Conservation (phyloP, 2,113 vertebrate genomes). For the Grammatotria lemairii region DNA sequence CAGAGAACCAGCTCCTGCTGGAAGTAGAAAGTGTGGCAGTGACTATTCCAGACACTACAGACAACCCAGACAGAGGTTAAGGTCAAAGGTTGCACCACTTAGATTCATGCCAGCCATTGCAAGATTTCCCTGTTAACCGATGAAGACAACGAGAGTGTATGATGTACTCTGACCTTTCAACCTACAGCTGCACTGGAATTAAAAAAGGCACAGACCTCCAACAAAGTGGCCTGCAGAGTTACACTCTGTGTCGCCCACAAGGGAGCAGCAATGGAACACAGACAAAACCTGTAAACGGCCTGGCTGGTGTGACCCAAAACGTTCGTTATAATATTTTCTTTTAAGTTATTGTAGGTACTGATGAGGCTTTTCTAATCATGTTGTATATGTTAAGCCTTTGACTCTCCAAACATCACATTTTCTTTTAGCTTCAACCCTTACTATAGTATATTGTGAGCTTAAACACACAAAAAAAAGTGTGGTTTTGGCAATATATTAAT, state of each 20-base stretch:
- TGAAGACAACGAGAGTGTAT: background rate
- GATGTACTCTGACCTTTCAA: background rate
- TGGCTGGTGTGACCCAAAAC: background rate
- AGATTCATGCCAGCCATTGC: background rate
- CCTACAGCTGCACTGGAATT: background rate
- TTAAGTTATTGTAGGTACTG: accelerated
- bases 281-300: background rate
- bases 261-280: background rate
- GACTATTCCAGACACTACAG: background rate
- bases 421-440: background rate
- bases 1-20: background rate
- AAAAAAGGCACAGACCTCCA: background rate
- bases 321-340: background rate
- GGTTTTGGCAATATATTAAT: background rate
- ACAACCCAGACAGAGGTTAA: background rate
- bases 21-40: background rate
- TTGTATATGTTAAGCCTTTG: background rate
- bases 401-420: background rate
- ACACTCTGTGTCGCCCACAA: background rate
- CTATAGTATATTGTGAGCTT: background rate
- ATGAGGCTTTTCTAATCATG: background rate
- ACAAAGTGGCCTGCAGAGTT: background rate
- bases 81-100: background rate
- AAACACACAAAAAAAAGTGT: background rate
- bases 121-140: background rate